These are phyloP conservation scores for Wasmannia auropunctata DNA, from an alignment of 1,140 invertebrate genomes.

Conservation along the genomic window DNA sequence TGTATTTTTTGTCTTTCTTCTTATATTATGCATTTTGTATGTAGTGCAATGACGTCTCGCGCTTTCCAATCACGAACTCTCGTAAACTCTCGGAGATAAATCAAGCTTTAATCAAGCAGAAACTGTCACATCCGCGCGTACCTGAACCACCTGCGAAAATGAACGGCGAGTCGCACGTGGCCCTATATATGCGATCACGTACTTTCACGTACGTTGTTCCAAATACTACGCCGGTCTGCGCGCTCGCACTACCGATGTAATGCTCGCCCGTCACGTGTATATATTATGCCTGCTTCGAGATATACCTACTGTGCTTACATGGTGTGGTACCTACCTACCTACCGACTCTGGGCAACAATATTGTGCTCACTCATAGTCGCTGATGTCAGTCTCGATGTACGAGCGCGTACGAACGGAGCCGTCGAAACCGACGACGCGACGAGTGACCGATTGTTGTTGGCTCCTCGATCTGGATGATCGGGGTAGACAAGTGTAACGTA, in stretches of 20 bases:
- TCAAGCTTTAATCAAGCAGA: background rate
- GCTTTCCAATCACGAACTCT: background rate
- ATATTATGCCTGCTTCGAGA: background rate
- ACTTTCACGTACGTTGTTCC: slow-evolving; percentile 63
- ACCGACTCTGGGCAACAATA: background rate
- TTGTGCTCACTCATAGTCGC: background rate
- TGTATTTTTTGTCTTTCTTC: background rate
- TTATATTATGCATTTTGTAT: too few species aligned
- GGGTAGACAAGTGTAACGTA: background rate
- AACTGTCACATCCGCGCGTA: background rate
- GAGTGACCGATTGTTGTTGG: background rate
- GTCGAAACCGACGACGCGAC: slow-evolving; percentile 16
- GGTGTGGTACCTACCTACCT: slow-evolving; percentile 1
- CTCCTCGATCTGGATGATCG: background rate
- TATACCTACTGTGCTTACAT: background rate
- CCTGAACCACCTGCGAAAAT: background rate
- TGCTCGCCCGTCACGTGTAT: background rate
- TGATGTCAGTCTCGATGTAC: slow-evolving; percentile 45
- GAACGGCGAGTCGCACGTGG: background rate
- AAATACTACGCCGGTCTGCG: slow-evolving; percentile 28
- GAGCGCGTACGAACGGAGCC: background rate
- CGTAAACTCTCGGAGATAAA: background rate
- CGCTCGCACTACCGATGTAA: background rate
- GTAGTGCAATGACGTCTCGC: background rate
- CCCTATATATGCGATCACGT: background rate